These are phyloP conservation scores for Ophraella communa DNA, from an alignment of 2,888 invertebrate species.

Conservation along the genomic window DNA sequence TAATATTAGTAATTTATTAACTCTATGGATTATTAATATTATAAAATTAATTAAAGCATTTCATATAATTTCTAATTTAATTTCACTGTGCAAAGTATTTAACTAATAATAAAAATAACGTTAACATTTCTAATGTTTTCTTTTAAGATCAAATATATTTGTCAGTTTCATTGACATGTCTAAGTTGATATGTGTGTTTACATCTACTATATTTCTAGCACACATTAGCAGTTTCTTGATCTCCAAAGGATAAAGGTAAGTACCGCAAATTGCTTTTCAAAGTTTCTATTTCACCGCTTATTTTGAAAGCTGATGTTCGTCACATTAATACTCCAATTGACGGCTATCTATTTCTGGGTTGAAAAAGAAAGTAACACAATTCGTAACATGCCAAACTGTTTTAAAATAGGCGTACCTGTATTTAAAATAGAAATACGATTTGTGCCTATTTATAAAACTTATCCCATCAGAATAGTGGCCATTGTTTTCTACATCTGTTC, in stretches of 20 bases:
- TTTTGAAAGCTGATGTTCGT: slow-evolving; percentile 22
- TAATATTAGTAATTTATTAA: no score
- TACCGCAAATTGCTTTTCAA: neutral
- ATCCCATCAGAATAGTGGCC: slow-evolving; percentile 33
- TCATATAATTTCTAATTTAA: no score
- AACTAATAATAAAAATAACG: no score
- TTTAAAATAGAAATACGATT: slow-evolving; percentile 29
- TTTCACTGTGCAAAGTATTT: no score
- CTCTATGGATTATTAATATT: no score
- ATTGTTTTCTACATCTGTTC: slow-evolving; percentile 37
- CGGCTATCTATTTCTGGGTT: slow-evolving; percentile 25
- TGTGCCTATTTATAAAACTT: slow-evolving; percentile 31
- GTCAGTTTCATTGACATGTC: neutral
- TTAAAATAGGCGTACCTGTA: slow-evolving; percentile 17
- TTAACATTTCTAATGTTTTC: no score
- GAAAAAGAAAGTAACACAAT: slow-evolving; percentile 21
- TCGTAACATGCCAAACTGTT: slow-evolving; percentile 24
- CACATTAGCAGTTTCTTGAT: neutral
- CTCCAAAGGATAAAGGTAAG: neutral
- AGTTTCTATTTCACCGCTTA: slow-evolving; percentile 12
- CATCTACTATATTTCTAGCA: neutral
- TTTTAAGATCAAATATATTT: no score
- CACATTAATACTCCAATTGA: slow-evolving; percentile 20
- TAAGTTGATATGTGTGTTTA: neutral
- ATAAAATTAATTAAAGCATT: no score